phyloP scores from a whole-genome alignment of 2,797 vertebrate species.

The Macropus fuliginosus region DNA sequence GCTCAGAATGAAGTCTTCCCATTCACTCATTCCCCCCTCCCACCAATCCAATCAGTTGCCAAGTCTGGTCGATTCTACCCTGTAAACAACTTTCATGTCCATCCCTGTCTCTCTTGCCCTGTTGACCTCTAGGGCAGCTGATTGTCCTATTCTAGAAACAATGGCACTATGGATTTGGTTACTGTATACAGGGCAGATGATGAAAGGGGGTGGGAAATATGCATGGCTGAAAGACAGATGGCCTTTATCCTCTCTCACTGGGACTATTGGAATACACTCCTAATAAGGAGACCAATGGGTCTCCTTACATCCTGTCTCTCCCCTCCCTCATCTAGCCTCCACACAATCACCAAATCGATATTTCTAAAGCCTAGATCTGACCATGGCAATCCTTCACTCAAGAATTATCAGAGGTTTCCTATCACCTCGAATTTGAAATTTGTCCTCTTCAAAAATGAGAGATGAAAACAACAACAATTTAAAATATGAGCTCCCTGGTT shows the following conservation, averaged over 20 bases:
- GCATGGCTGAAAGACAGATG: background rate
- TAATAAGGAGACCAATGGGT: background rate
- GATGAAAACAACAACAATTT: background rate
- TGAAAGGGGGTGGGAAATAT: background rate
- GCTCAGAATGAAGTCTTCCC: background rate
- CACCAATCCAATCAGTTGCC: background rate
- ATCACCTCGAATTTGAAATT: background rate
- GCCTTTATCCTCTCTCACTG: background rate
- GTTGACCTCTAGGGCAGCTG: background rate
- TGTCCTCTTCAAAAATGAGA: background rate
- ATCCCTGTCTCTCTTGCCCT: background rate
- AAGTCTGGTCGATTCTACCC: background rate
- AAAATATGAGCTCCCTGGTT: background rate
- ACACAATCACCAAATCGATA: background rate
- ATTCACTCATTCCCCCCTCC: background rate
- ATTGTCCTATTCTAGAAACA: background rate
- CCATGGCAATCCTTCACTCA: background rate
- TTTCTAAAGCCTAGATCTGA: background rate
- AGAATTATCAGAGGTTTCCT: background rate
- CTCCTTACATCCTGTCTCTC: background rate
- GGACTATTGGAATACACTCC: background rate
- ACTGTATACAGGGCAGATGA: background rate
- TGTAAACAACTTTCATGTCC: background rate
- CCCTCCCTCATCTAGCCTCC: background rate
- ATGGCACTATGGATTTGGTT: background rate